Base-by-base conservation (phyloP, 2,797 vertebrate species). In the Lacerta bilineata region DNA sequence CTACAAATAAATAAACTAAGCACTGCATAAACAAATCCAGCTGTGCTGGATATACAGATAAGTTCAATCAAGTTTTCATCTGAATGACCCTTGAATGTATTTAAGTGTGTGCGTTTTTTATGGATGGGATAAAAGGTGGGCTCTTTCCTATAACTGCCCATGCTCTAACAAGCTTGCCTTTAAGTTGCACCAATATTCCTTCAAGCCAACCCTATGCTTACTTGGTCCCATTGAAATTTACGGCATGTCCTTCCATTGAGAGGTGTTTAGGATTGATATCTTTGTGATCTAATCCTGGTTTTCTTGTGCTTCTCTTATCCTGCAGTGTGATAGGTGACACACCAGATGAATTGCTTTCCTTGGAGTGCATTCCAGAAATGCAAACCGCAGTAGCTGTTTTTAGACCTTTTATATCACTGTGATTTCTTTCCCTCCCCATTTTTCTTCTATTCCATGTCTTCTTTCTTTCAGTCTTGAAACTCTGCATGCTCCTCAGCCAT, bases 371-470 rank as follows among this genome's bases (percentile, higher is more conserved):
- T 75, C 33, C 33, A 75, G 36, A 76, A 33, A 80, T 36, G 68
- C n/a, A 75, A 72, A 61, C 59, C 5, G 68, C 68, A 55, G 78
- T 55, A 85, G 61, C 27, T 18, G 55, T 69, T 79, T 81, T 89
- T 66, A 71, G n/a, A 55, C 39, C 55, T 66, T 85, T 46, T 81
- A 68, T 89, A 46, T 66, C 83, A 89, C 9, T 39, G 15, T 75
- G 77, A 80, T 89, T 89, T 85, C 55, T 85, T 80, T 41, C 66
- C 76, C 33, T 81, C n/a, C 81, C 59, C n/a, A 55, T 50, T 61
- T 85, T 59, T 50, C 29, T 64, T 78, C 39, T 39, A 64, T 85
- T 76, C 55, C 43, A 76, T 76, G 74, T 81, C 33, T 75, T 85
- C 36, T 81, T n/a, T 68, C 74, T 81, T 69, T 39, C 29, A 66